Evolutionary conservation across 2,113 vertebrate genomes (phyloP).

Genomic region (Mormyrus iriodes): DNA sequence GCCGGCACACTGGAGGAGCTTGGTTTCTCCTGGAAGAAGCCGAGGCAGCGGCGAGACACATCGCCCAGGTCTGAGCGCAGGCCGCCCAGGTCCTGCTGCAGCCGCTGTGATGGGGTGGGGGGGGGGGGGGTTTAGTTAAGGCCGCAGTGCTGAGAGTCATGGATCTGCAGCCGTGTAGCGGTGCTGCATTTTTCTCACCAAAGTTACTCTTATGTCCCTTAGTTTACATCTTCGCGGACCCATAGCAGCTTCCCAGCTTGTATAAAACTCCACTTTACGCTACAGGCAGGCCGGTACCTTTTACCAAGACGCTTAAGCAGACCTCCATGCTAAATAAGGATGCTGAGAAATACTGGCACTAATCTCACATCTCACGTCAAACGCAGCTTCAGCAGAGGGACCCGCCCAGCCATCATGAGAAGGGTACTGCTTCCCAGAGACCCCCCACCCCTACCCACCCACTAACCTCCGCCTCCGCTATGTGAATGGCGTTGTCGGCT

Average conservation of each 20-base stretch:
- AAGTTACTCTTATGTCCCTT: neutral
- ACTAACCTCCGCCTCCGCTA: slow-evolving; percentile 84
- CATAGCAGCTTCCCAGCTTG: neutral
- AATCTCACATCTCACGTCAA: neutral
- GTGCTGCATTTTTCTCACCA: neutral
- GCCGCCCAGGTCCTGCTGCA: slow-evolving; percentile 69
- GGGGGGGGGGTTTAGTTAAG: neutral
- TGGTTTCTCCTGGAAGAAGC: slow-evolving; percentile 81
- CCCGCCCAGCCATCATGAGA: neutral
- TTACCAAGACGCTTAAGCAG: neutral
- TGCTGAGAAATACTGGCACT: neutral
- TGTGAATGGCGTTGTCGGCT: slow-evolving; percentile 63
- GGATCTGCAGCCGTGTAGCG: neutral
- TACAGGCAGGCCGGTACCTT: neutral
- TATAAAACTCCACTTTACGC: neutral
- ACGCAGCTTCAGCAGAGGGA: neutral
- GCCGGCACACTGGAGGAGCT: slow-evolving; percentile 66
- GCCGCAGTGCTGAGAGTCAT: neutral
- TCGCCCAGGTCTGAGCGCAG: slow-evolving; percentile 67
- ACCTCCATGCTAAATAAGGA: neutral
- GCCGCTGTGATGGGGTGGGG: slow-evolving; percentile 39
- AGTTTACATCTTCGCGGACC: neutral
- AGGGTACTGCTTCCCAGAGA: neutral
- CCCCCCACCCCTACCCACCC: neutral
- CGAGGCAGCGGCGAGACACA: slow-evolving; percentile 70